Evolutionary conservation across 2,888 invertebrate species (phyloP).

Genomic region (Troides aeacus): DNA sequence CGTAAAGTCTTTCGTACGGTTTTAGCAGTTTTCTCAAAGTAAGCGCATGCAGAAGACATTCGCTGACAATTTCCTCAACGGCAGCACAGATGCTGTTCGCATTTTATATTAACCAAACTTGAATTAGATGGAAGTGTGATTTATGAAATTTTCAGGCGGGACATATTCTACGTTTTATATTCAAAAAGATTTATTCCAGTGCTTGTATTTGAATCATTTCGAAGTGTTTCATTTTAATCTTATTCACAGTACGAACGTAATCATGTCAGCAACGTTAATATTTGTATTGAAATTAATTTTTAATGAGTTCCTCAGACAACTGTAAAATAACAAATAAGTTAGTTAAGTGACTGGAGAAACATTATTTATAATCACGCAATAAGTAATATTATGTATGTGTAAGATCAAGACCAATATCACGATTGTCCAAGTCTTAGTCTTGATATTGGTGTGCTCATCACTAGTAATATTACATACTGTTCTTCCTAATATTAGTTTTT

Average conservation of each 20-base stretch:
- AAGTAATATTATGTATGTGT: too few species aligned
- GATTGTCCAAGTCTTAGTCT: too few species aligned
- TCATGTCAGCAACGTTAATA: too few species aligned
- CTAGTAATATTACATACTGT: too few species aligned
- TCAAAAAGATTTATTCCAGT: background rate
- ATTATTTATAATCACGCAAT: too few species aligned
- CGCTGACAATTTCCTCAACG: conserved; percentile 14
- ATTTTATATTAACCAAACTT: conserved; percentile 11
- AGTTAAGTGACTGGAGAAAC: too few species aligned
- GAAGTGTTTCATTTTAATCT: background rate
- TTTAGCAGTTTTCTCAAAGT: conserved; percentile 1
- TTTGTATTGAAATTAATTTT: too few species aligned
- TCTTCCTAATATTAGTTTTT: too few species aligned
- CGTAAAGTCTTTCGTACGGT: background rate
- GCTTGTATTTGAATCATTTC: conserved; percentile 4
- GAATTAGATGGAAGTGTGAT: conserved; percentile 21
- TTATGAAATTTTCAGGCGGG: conserved; percentile 12
- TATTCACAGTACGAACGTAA: background rate
- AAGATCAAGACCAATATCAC: too few species aligned
- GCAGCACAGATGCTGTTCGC: conserved; percentile 9
- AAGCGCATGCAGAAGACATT: background rate
- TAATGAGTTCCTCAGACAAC: too few species aligned
- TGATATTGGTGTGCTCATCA: too few species aligned
- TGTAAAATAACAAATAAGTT: too few species aligned
- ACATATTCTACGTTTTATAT: background rate